Conservation (phyloP, 2,113 vertebrate genomes). For the Dasypus novemcinctus region DNA sequence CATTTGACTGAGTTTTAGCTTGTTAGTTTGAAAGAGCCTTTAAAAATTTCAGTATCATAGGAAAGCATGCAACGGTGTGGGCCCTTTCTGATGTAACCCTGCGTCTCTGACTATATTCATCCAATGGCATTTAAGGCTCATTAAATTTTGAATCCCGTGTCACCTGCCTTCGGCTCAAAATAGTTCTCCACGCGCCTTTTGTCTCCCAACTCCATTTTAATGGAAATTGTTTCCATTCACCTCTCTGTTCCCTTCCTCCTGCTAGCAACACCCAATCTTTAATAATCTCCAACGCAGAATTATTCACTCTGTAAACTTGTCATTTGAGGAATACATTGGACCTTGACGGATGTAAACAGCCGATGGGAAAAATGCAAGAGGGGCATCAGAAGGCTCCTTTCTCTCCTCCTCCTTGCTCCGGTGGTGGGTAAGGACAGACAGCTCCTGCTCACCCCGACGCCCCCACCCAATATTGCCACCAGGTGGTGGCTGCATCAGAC, state of each 20-base stretch:
- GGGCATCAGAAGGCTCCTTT: neutral
- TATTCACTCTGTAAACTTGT: constrained; percentile 45
- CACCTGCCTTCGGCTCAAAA: constrained; percentile 82
- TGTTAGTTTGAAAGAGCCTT: constrained; percentile 64
- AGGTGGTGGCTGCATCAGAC: neutral
- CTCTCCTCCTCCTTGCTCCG: no score
- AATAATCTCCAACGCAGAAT: constrained; percentile 50
- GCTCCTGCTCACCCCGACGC: neutral
- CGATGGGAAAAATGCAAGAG: neutral
- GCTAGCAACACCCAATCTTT: constrained; percentile 37
- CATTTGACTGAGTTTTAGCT: constrained; percentile 36
- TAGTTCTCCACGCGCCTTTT: constrained; percentile 76
- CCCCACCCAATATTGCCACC: rapidly evolving
- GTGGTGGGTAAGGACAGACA: rapidly evolving
- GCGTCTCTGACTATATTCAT: constrained; percentile 69
- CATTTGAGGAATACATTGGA: neutral
- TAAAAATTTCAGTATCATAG: constrained; percentile 59
- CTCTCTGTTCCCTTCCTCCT: constrained; percentile 61
- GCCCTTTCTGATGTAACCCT: constrained; percentile 57
- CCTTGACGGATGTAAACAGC: constrained; percentile 4
- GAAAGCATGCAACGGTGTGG: constrained; percentile 61
- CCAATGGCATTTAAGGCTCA: constrained; percentile 86
- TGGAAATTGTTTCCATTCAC: constrained; percentile 75
- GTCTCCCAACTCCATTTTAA: constrained; percentile 75
- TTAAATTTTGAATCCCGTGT: constrained; percentile 84